phyloP scores from a whole-genome alignment of 2,797 vertebrate species.

The Syngnathus acus region DNA sequence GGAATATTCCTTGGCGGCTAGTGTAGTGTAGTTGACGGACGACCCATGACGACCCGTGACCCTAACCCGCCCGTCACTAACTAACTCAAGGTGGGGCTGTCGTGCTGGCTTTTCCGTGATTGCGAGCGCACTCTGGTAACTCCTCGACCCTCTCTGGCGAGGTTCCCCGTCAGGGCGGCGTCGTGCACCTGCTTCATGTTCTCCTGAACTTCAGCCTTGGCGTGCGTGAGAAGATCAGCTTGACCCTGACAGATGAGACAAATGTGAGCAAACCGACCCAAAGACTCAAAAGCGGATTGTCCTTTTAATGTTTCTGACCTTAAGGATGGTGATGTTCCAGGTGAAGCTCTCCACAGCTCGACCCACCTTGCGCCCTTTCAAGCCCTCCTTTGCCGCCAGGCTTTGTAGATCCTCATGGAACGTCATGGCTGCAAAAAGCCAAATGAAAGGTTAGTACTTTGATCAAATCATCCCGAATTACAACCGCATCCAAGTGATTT shows the following conservation, averaged over 20 bases:
- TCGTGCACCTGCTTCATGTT: constrained; percentile 91
- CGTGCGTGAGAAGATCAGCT: constrained; percentile 85
- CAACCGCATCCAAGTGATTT: too few species aligned
- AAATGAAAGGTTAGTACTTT: neutral
- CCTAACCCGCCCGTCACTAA: too few species aligned
- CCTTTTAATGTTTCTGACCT: constrained; percentile 66
- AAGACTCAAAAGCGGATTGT: neutral
- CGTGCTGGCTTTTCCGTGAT: constrained; percentile 67
- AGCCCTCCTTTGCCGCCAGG: constrained; percentile 81
- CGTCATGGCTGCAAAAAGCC: constrained; percentile 78
- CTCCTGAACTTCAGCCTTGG: constrained; percentile 85
- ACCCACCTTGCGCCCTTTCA: constrained; percentile 85
- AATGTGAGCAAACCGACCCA: neutral
- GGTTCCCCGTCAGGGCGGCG: constrained; percentile 81
- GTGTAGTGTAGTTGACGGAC: neutral
- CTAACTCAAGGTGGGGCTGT: constrained; percentile 11
- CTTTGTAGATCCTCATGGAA: constrained; percentile 86
- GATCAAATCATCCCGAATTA: too few species aligned
- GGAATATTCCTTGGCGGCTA: neutral
- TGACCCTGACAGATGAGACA: constrained; percentile 74
- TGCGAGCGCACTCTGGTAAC: constrained; percentile 57
- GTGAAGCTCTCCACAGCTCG: constrained; percentile 90
- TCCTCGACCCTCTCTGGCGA: constrained; percentile 70
- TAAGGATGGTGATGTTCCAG: constrained; percentile 94
- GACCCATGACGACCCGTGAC: constrained; percentile 4